A percentile compares a stretch with the other conserved stretches of the same genome.
Evolutionary conservation across 2,888 invertebrate genomes (phyloP).

Genomic region (Leucoptera coffeella): DNA sequence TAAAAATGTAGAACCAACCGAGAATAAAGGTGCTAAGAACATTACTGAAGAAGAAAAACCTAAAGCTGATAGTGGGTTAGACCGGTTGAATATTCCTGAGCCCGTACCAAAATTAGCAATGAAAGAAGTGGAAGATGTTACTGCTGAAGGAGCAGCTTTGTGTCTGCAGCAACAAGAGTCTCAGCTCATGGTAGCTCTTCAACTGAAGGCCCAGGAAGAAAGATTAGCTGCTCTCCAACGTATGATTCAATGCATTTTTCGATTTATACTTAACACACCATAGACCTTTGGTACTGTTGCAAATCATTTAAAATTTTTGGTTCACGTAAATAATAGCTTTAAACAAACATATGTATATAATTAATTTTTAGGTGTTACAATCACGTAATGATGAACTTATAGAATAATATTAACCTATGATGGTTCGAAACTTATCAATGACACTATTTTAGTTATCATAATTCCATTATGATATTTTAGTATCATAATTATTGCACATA

Average conservation of each 20-base stretch:
- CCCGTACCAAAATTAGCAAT: not conserved
- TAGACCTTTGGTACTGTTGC: too few species aligned
- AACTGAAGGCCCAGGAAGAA: constrained; percentile 58
- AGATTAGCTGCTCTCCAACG: constrained; percentile 49
- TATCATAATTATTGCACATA: too few species aligned
- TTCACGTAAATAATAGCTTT: too few species aligned
- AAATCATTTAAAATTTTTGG: too few species aligned
- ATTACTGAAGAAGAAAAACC: constrained; percentile 8
- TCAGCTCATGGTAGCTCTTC: constrained; percentile 54
- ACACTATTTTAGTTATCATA: too few species aligned
- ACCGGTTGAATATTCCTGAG: too few species aligned
- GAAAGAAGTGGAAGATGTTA: constrained; percentile 18
- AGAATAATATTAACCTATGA: too few species aligned
- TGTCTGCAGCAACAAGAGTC: constrained; percentile 59
- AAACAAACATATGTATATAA: not conserved
- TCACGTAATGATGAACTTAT: too few species aligned
- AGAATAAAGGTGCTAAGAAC: constrained; percentile 6
- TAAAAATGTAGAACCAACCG: constrained; percentile 1
- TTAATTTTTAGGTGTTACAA: not conserved
- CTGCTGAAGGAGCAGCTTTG: constrained; percentile 45
- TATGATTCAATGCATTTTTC: constrained; percentile 12
- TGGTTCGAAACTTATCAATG: too few species aligned
- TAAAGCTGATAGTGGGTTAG: too few species aligned
- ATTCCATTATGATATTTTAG: too few species aligned
- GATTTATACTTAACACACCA: not conserved